Percentiles rank a stretch among this genome's conserved stretches.
phyloP scores from a whole-genome alignment of 2,113 vertebrate genomes.

The Jacana jacana region DNA sequence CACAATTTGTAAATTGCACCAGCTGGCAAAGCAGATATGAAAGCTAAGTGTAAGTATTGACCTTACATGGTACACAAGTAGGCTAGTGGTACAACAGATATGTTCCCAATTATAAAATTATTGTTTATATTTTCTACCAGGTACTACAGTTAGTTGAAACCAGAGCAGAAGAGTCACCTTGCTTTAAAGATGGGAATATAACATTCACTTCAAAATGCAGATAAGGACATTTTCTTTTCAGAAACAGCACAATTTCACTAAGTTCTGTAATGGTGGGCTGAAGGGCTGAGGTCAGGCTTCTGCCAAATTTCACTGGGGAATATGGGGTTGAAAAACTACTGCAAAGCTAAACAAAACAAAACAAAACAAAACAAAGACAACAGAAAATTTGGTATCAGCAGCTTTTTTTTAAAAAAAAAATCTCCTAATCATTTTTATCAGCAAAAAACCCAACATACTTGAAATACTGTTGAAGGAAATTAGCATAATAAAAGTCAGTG shows the following conservation, averaged over 20 bases:
- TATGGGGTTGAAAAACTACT: neutral
- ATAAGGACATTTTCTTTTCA: neutral
- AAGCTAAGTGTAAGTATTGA: neutral
- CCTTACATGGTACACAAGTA: neutral
- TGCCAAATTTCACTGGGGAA: neutral
- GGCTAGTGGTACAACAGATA: neutral
- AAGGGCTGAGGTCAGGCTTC: neutral
- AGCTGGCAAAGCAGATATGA: neutral
- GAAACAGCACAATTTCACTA: neutral
- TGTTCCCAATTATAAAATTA: neutral
- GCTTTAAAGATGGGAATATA: neutral
- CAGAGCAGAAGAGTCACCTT: neutral
- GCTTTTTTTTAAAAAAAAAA: rapidly evolving
- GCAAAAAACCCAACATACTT: neutral
- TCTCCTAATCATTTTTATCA: neutral
- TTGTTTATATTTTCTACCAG: neutral
- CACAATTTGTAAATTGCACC: neutral
- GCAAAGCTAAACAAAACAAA: neutral
- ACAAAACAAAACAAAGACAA: neutral
- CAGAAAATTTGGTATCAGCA: neutral
- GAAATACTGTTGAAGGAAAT: neutral
- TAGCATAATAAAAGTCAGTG: neutral
- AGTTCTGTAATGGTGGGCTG: neutral
- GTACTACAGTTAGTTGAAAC: neutral
- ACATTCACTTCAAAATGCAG: neutral